Conservation (phyloP, 2,888 invertebrate genomes). For the Andrena haemorrhoa region DNA sequence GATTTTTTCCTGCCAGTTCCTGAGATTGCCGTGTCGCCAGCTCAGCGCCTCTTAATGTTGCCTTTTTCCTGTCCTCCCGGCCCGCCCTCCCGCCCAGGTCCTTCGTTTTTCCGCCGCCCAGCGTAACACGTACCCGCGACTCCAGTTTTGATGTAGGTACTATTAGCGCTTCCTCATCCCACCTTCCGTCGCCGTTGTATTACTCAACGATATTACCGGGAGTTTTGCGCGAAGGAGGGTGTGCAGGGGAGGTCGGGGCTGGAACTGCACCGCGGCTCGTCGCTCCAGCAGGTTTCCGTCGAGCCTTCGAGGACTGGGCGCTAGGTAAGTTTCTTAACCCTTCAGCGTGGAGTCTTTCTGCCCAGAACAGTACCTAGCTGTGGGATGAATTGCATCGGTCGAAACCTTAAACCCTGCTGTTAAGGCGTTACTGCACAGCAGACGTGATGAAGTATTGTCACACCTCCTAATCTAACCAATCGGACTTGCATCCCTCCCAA, state of each 20-base stretch:
- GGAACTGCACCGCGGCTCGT: not conserved
- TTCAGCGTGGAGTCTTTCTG: no score
- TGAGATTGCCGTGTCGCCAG: conserved; percentile 81
- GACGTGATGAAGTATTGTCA: no score
- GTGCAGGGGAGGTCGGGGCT: not conserved
- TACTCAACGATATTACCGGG: conserved; percentile 26
- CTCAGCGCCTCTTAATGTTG: conserved; percentile 82
- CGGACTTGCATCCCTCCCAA: no score
- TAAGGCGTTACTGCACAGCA: no score
- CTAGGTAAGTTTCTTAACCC: not conserved
- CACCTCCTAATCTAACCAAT: no score
- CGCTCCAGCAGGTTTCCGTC: not conserved
- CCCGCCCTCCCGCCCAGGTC: not conserved
- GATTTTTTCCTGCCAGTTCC: conserved; percentile 76
- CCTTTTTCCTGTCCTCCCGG: conserved; percentile 71
- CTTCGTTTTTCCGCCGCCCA: conserved; percentile 30
- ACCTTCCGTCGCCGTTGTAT: conserved; percentile 5
- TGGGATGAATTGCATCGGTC: no score
- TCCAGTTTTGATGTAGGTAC: conserved; percentile 63
- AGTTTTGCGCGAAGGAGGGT: not conserved
- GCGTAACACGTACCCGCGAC: conserved; percentile 39
- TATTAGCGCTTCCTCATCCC: conserved; percentile 53
- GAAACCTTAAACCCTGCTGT: no score
- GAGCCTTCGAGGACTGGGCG: not conserved
- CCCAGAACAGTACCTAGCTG: no score